These are phyloP conservation scores for Halocynthia roretzi DNA, from an alignment of 23 tunicate genomes.

Conservation along the genomic window DNA sequence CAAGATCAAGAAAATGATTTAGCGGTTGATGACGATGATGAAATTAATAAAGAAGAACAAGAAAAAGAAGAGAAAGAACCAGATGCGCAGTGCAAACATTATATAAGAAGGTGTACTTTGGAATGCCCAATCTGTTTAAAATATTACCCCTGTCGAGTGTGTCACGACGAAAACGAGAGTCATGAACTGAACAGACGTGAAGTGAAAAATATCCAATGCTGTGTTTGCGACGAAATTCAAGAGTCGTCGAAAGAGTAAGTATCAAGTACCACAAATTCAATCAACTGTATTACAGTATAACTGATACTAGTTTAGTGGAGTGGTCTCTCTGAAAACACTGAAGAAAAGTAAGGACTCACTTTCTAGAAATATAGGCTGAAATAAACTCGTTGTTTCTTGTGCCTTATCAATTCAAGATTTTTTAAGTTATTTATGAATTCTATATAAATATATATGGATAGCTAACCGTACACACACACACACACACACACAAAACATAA, in stretches of 20 bases:
- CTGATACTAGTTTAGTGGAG: background rate
- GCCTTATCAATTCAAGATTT: too few relatives aligned
- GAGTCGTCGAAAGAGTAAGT: constrained; percentile 27
- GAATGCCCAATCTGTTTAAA: constrained; percentile 69
- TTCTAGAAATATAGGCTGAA: too few relatives aligned
- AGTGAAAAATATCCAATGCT: constrained; percentile 55
- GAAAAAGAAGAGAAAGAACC: background rate
- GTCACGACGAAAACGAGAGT: constrained; percentile 53
- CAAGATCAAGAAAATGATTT: too few relatives aligned
- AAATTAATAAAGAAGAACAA: too few relatives aligned
- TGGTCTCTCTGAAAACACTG: too few relatives aligned
- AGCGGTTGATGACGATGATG: too few relatives aligned
- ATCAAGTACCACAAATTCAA: background rate
- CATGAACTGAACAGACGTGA: constrained; percentile 52
- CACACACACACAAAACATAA: too few relatives aligned
- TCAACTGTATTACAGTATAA: background rate
- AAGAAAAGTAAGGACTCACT: too few relatives aligned
- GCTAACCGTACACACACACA: too few relatives aligned
- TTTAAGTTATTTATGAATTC: too few relatives aligned
- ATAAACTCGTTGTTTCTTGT: too few relatives aligned
- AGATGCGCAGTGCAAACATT: constrained; percentile 41
- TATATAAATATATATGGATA: too few relatives aligned
- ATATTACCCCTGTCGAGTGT: constrained; percentile 46
- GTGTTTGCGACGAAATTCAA: constrained; percentile 30
- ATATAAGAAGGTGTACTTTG: constrained; percentile 44